Evolutionary conservation across 2,113 vertebrate species (phyloP), one percentile per base, ranked within the genome.

Genomic region (Corydoras sp.): DNA sequence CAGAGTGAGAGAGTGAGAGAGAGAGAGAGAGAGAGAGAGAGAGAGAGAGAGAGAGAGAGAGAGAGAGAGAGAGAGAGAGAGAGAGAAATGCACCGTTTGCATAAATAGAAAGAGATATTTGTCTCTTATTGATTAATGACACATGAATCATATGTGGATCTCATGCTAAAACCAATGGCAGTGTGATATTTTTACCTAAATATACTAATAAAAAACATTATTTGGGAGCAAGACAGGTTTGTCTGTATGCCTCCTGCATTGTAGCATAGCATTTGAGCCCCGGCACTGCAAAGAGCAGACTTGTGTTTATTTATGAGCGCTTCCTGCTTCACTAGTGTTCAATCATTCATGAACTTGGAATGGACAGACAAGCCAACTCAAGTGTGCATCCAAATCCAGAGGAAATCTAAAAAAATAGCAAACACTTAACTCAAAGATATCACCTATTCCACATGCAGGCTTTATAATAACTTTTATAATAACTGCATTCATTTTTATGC

Each of bases 271-370:
- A 3, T 73, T 62, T 48, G 5, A 81, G 83, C 73, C 81, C 81
- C 81, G 73, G 82, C 81, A 82, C 76, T 78, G 81, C 81, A 75
- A 79, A 64, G 58, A 73, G 81, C 81, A 81, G 81, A 79, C 85
- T 89, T 80, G 79, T 90, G 86, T 89, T 89, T 88, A 88, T 91
- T 89, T 89, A 89, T 90, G 86, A 89, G 87, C 75, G 80, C 77
- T 82, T 88, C 83, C 78, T 71, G 82, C 82, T 84, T 73, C 79
- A 79, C 73, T 80, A 31, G 69, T 75, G 83, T 84, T 90, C 89
- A 88, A 88, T 90, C 88, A 87, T 88, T 89, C 84, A 89, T 89
- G 89, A 87, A 86, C 85, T 77, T 82, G 80, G 68, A 81, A 85
- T 67, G 78, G 82, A 79, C 80, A 62, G 64, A 73, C 82, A 80